Percentiles rank a stretch among this genome's conserved stretches.
Conservation (phyloP, 2,888 invertebrate genomes). For the Dasypolia templi region DNA sequence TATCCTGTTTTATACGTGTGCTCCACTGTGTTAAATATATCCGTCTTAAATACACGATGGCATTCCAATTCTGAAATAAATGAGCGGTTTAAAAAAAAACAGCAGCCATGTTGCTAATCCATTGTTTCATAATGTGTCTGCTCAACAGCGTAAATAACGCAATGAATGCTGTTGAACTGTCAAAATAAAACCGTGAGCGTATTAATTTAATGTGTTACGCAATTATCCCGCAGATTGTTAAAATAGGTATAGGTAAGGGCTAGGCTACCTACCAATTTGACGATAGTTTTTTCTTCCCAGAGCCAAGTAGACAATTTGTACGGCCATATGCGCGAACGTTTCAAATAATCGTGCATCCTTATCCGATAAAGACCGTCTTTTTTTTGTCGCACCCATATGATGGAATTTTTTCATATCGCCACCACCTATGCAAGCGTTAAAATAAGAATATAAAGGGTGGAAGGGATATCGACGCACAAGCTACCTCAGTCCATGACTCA, state of each 20-base stretch:
- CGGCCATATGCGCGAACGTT: constrained; percentile 89
- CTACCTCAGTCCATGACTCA: no score
- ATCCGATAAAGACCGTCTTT: constrained; percentile 90
- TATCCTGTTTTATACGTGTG: constrained; percentile 84
- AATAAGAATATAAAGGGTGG: background rate
- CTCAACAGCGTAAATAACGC: no score
- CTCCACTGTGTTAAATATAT: constrained; percentile 90
- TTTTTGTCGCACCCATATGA: constrained; percentile 90
- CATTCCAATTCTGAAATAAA: constrained; percentile 90
- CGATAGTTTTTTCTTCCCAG: constrained; percentile 90
- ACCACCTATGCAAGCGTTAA: constrained; percentile 76
- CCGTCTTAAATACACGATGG: constrained; percentile 91
- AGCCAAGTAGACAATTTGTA: constrained; percentile 92
- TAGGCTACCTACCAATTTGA: constrained; percentile 89
- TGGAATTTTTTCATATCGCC: constrained; percentile 90
- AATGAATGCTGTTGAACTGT: no score
- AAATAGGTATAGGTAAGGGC: background rate
- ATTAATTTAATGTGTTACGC: no score
- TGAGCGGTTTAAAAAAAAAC: background rate
- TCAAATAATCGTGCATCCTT: constrained; percentile 92
- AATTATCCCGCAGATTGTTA: no score
- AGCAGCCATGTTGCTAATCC: no score
- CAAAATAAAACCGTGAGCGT: no score
- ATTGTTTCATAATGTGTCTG: no score
- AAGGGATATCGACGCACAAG: no score